These are phyloP conservation scores for Rhodeus uyekii DNA, from an alignment of 2,797 vertebrate genomes.

Conservation along the genomic window DNA sequence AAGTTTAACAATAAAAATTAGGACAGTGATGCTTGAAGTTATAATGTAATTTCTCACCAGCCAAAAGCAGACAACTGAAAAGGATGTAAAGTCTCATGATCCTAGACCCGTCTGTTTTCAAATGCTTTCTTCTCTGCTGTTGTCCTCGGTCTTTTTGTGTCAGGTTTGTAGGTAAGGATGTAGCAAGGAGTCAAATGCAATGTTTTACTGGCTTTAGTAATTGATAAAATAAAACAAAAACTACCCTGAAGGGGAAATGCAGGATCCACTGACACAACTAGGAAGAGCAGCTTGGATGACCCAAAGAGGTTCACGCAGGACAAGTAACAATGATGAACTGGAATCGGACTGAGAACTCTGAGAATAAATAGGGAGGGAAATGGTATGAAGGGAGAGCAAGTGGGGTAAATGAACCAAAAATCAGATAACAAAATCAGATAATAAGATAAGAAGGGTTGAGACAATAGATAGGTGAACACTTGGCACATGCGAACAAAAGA, in stretches of 20 bases:
- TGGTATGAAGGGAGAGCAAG: background rate
- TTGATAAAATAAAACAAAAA: background rate
- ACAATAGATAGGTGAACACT: background rate
- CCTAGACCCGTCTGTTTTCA: background rate
- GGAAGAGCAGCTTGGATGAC: background rate
- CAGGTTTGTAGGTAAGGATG: background rate
- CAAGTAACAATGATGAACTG: background rate
- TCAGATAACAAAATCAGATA: background rate
- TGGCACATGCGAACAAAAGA: no score
- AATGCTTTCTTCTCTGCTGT: background rate
- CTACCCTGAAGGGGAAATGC: background rate
- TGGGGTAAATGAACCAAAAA: background rate
- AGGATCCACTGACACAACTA: background rate
- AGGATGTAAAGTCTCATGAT: conserved; percentile 36
- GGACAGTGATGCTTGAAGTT: no score
- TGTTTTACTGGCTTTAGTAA: background rate
- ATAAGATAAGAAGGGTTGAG: background rate
- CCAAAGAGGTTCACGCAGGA: background rate
- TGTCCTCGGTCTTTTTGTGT: background rate
- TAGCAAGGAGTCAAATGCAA: background rate
- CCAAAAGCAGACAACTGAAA: conserved; percentile 23
- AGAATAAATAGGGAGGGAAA: background rate
- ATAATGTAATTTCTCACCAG: conserved; percentile 43
- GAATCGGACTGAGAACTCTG: background rate
- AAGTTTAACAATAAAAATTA: background rate